Evolutionary conservation across 2,888 invertebrate genomes (phyloP), one percentile per base, ranked within the genome.

Genomic region (Mylabris sibirica): DNA sequence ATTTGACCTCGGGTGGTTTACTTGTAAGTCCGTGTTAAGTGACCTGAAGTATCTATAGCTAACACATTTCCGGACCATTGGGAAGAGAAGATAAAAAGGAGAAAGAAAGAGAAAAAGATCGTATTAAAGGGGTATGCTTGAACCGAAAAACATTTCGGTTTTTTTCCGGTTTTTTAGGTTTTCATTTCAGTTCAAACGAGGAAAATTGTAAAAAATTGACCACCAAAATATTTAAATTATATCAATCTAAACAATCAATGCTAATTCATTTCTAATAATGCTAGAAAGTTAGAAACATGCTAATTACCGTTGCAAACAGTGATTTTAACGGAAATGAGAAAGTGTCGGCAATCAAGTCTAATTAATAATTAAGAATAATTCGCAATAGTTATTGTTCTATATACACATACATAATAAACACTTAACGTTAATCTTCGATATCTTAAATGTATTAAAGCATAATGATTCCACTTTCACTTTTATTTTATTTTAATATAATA

Each of bases 281-380:
- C 24, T 57, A 57, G 57, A 57, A 57, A 57, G 57, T 57, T 57
- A 4, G 24, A 57, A 57, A 26, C 14, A 26, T 26, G 26, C 24
- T 24, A 34, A 38, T 60, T 38, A 60, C 17, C 17, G 20, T 38
- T 60, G 60, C 12, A 60, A 38, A 38, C n/a, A 34, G 9, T 12
- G 4, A 12, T 38, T 34, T 38, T 35, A 60, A 17, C 35, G 34
- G 60, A 38, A 60, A 38, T 12, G 34, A 20, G 34, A 60, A 38
- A 38, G 34, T 38, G 60, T 60, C 20, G 3, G 22, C 35, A 60
- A 60, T 60, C 34, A 34, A 38, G 38, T 38, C 17, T 60, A 60
- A 60, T 60, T 38, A 60, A 60, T 35, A 60, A 60, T 38, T 35
- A 60, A 60, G 17, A 34, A 26, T 60, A 5, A 60, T 34, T 38